A percentile compares a stretch with the other conserved stretches of the same genome.
Conservation (phyloP, 2,797 vertebrate species). For the Manis pentadactyla region DNA sequence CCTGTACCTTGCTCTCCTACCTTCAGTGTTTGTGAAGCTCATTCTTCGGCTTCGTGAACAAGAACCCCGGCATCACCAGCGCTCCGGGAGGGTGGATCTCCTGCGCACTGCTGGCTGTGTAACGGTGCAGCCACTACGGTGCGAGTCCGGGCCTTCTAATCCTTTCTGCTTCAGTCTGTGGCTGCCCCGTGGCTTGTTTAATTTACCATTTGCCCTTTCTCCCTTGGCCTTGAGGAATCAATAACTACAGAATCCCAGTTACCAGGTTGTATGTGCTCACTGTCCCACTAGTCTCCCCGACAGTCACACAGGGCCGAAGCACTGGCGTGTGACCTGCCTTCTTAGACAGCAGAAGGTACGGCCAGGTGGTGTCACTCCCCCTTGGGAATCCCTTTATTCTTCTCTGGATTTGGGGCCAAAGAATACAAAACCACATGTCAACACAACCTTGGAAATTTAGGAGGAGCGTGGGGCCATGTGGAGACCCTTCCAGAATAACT, state of each 20-base stretch:
- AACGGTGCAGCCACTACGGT: neutral
- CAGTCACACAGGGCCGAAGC: accelerated
- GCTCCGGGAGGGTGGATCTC: neutral
- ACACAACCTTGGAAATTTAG: neutral
- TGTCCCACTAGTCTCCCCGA: neutral
- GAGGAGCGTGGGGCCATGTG: neutral
- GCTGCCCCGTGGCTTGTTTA: neutral
- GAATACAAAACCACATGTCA: neutral
- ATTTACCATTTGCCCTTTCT: neutral
- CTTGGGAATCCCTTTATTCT: neutral
- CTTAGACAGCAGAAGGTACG: neutral
- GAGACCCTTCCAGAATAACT: neutral
- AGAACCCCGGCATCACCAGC: too few relatives aligned
- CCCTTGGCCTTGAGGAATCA: neutral
- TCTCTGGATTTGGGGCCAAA: neutral
- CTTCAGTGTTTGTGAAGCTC: too few relatives aligned
- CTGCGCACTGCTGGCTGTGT: accelerated
- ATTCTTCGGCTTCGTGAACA: too few relatives aligned
- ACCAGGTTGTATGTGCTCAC: neutral
- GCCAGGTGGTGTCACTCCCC: neutral
- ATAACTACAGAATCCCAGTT: neutral
- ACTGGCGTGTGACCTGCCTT: neutral
- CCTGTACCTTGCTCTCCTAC: too few relatives aligned
- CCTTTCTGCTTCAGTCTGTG: neutral
- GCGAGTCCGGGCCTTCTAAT: neutral